These are phyloP conservation scores for Eurosta solidaginis DNA, from an alignment of 1,140 invertebrate species.

Conservation along the genomic window DNA sequence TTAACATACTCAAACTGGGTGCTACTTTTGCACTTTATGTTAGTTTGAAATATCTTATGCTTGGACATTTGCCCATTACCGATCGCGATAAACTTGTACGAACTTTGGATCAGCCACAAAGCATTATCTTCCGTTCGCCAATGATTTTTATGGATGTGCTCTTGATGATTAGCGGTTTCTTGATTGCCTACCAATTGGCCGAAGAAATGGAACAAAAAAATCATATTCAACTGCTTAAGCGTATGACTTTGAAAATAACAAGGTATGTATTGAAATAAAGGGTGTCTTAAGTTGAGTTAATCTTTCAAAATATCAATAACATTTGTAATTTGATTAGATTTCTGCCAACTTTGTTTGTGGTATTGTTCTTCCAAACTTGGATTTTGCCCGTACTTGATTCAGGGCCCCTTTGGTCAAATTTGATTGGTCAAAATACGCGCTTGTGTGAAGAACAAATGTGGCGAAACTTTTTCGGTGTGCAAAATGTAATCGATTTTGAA, in stretches of 20 bases:
- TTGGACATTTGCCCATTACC: constrained; percentile 65
- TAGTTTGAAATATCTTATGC: constrained; percentile 68
- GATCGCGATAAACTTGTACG: constrained; percentile 68
- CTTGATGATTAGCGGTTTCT: constrained; percentile 67
- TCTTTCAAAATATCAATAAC: constrained; percentile 34
- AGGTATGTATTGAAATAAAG: too few species aligned
- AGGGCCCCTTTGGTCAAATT: constrained; percentile 72
- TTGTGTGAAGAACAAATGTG: constrained; percentile 71
- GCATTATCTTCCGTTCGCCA: constrained; percentile 65
- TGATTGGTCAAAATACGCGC: constrained; percentile 67
- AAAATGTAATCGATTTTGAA: constrained; percentile 74
- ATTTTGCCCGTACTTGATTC: constrained; percentile 70
- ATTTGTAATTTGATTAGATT: constrained; percentile 46
- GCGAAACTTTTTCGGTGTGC: constrained; percentile 72
- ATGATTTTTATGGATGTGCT: constrained; percentile 71
- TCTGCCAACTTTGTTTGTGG: constrained; percentile 70
- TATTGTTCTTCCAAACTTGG: constrained; percentile 72
- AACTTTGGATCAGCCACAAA: constrained; percentile 66
- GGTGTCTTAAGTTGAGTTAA: background rate
- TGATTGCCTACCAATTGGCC: constrained; percentile 67
- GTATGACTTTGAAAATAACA: constrained; percentile 66
- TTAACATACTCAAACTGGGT: constrained; percentile 67
- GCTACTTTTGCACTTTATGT: constrained; percentile 66
- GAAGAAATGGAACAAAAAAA: constrained; percentile 62
- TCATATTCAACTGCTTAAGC: constrained; percentile 64